Base-by-base conservation (phyloP, 2,888 invertebrate genomes). In the Polia nebulosa region DNA sequence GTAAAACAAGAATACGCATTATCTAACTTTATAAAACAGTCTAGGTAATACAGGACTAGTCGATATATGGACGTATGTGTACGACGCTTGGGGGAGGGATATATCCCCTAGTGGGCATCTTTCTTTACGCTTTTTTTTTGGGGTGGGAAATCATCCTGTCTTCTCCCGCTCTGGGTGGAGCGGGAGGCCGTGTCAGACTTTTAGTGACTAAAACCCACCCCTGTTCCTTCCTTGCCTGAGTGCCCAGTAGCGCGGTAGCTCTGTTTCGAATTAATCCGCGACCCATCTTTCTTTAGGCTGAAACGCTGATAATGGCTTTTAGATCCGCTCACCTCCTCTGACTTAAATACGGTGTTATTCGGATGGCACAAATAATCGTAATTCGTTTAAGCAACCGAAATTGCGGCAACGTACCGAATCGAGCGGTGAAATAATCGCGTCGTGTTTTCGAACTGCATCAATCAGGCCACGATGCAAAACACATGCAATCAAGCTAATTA, bases 311-410 rank as follows among this genome's bases (percentile, higher is more conserved):
- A 1, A 25, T 47, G 27, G 27, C 8, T 22, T 34, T 22, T 8
- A 1, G 20, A 58, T 2, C 32, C 68, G 68, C 84, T 71, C 4
- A 25, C 3, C 61, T 66, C 64, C 60, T 68, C 7, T 60, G 22
- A 41, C 53, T 78, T 67, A 61, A 47, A 44, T 69, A 41, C 64
- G 32, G 20, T 8, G 20, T 59, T 41, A 69, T 59, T 80, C 51
- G 78, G 82, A 85, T 84, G 85, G 83, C 85, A 85, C 81, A 86
- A 83, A 87, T 86, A 88, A 81, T 79, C 72, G 78, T 80, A 81
- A 78, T 85, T 81, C 66, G 73, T 83, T 85, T 83, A 76, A 74
- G 84, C 85, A 86, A 86, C 81, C 70, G 45, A 76, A 80, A 78
- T 84, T 84, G 81, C 85, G 59, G 75, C 81, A 85, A 79, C 78